Base-by-base conservation (phyloP, 1,140 invertebrate species). In the Ips typographus region DNA sequence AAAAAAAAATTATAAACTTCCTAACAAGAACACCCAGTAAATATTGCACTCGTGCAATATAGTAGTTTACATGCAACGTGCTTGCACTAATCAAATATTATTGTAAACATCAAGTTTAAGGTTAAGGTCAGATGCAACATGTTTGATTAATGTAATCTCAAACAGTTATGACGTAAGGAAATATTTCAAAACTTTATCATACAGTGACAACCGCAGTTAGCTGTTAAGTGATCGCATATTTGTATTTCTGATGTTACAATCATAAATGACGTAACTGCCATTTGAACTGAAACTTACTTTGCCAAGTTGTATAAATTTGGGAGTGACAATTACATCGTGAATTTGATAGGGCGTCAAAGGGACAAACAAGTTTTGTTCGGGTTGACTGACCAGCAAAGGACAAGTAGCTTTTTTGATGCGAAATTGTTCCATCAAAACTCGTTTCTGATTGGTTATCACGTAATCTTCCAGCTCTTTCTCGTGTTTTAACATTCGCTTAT, bases 261-360 rank as follows among this genome's bases (percentile, higher is more conserved):
- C 47, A 49, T 22, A 22, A 22, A 22, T 22, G 22, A 22, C 22
- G 22, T 22, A 22, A 22, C 8, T 55, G 53, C 37, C 6, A 55
- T 55, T n/a, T 55, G 6, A 55, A 55, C 8, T 38, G 52, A 55
- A 37, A 55, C 49, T 70, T 59, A 75, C 72, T 51, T 47, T 68
- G 42, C 72, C 72, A 3, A 74, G 52, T 38, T 72, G 66, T 8
- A 75, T 72, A 44, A 70, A 73, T 51, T 58, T 62, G n/a, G 72
- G 72, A 7, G 52, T 65, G 38, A 75, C 65, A 8, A 70, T 43
- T 2, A 73, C 47, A 44, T 58, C 65, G 2, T 70, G 56, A 6
- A 75, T 59, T 42, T 70, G 41, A 40, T 73, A 70, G 6, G 73
- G 70, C 6, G 67, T 65, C 40, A 75, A 43, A 8, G 73, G 68